Conservation (phyloP, 2,797 vertebrate genomes). For the Microchirus variegatus region DNA sequence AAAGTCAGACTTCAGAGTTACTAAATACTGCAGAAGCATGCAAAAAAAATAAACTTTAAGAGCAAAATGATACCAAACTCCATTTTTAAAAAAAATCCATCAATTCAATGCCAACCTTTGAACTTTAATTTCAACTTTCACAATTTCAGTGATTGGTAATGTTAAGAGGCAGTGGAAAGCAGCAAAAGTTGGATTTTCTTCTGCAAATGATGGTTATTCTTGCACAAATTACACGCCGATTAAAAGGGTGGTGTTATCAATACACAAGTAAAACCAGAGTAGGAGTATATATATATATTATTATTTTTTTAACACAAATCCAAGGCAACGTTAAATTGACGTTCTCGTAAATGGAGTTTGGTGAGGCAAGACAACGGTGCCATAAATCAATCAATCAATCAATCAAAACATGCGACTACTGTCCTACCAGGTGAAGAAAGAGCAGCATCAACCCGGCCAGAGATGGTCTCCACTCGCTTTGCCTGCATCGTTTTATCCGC, state of each 20-base stretch:
- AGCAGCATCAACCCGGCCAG: constrained; percentile 85
- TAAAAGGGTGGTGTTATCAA: neutral
- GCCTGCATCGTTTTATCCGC: constrained; percentile 77
- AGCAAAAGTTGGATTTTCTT: neutral
- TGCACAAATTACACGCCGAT: neutral
- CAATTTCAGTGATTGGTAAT: no score
- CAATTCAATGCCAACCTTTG: constrained; percentile 34
- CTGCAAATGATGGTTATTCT: neutral
- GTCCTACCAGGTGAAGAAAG: constrained; percentile 91
- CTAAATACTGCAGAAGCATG: constrained; percentile 13
- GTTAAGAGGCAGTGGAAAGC: neutral
- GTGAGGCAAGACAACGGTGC: neutral
- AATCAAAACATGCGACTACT: constrained; percentile 47
- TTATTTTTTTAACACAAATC: neutral
- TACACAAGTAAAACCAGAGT: accelerated
- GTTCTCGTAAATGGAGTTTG: neutral
- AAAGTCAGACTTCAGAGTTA: neutral
- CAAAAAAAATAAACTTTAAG: neutral
- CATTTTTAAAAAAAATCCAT: neutral
- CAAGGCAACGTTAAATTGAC: constrained; percentile 34
- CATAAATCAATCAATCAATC: constrained; percentile 2
- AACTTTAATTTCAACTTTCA: no score
- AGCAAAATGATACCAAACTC: neutral
- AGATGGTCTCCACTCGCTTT: constrained; percentile 86
- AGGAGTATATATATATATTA: accelerated